Evolutionary conservation across 2,797 vertebrate species (phyloP).

Genomic region (Chaetodon trifasciatus): DNA sequence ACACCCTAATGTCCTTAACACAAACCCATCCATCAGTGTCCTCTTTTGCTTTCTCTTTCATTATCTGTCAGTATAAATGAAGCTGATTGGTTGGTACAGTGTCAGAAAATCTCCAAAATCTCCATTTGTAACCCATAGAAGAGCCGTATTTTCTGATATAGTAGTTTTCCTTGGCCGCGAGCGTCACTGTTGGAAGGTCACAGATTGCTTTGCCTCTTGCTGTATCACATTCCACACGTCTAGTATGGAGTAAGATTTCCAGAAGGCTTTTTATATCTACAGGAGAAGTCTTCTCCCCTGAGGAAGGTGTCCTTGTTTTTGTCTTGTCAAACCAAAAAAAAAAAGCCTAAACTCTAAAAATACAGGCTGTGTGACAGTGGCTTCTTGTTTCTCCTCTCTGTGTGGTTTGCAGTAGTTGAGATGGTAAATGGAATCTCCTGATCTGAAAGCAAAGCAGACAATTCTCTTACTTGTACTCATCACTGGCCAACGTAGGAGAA

Average conservation of each 20-base stretch:
- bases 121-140: background rate
- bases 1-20: background rate
- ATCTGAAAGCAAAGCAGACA: background rate
- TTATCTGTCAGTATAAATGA: background rate
- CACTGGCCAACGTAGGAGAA: background rate
- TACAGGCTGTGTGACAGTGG: conserved; percentile 18
- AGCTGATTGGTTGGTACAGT: background rate
- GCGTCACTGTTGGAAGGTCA: background rate
- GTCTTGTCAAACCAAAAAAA: conserved; percentile 17
- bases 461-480: no score
- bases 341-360: conserved; percentile 44
- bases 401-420: conserved; percentile 9
- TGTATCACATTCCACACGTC: conserved; percentile 11
- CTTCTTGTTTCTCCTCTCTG: background rate
- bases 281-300: conserved; percentile 31
- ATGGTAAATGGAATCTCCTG: background rate
- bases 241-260: conserved; percentile 3
- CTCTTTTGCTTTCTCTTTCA: background rate
- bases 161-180: background rate
- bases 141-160: background rate
- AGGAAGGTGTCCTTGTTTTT: conserved; percentile 55
- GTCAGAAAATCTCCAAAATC: background rate
- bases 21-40: conserved; percentile 10
- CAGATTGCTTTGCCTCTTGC: background rate
- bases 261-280: conserved; percentile 40